Evolutionary conservation across 2,113 vertebrate genomes (phyloP).

Genomic region (Patagioenas fasciata): DNA sequence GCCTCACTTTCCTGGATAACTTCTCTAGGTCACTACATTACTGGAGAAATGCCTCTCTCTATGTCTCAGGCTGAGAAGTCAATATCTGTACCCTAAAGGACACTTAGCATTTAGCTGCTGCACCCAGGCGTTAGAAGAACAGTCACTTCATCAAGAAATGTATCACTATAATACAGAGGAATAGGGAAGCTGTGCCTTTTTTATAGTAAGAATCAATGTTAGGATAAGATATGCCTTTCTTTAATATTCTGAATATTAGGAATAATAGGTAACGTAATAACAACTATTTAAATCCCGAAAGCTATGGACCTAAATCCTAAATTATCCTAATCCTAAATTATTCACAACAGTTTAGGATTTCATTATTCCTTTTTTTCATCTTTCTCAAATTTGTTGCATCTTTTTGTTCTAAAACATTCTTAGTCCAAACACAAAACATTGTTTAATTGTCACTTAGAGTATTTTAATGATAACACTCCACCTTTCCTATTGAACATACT

Average conservation of each 20-base stretch:
- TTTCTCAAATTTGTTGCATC: background rate
- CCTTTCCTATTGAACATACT: background rate
- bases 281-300: background rate
- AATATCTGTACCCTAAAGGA: background rate
- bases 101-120: background rate
- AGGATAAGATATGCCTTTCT: background rate
- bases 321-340: background rate
- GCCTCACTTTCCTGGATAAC: background rate
- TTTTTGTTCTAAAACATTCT: background rate
- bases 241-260: background rate
- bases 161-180: background rate
- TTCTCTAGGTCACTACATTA: background rate
- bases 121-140: background rate
- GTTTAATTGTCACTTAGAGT: background rate
- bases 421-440: background rate
- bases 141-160: background rate
- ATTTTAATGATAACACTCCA: background rate
- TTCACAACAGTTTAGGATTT: background rate
- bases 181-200: background rate
- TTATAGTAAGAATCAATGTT: background rate
- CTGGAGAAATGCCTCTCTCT: background rate
- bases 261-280: background rate
- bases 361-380: background rate
- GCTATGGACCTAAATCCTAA: background rate
- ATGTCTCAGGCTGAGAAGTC: background rate